Evolutionary conservation across 2,113 vertebrate species (phyloP).

Genomic region (Tetraodon nigroviridis): DNA sequence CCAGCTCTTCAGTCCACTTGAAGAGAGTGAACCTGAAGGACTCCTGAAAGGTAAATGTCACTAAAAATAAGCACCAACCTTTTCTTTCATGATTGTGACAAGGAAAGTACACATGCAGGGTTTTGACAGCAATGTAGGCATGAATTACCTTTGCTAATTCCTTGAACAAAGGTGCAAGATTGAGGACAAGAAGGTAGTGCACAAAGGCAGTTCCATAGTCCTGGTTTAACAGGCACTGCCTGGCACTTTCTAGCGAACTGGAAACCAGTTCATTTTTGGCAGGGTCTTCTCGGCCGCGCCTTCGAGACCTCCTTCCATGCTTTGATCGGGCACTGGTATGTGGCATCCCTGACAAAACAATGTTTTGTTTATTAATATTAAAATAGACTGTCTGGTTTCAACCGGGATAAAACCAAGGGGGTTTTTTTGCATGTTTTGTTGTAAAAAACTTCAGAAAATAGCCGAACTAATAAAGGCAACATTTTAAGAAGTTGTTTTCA

Average conservation of each 20-base stretch:
- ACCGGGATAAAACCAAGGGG: too few relatives aligned
- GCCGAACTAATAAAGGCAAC: not conserved
- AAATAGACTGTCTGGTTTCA: not conserved
- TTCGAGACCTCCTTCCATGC: slow-evolving; percentile 57
- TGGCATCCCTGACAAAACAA: slow-evolving; percentile 61
- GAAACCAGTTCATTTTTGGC: slow-evolving; percentile 83
- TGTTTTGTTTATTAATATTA: not conserved
- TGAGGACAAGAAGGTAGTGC: slow-evolving; percentile 91
- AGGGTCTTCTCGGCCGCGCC: slow-evolving; percentile 67
- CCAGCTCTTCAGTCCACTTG: slow-evolving; percentile 92
- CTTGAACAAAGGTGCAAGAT: slow-evolving; percentile 87
- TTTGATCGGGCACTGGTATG: slow-evolving; percentile 62
- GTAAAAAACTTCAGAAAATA: too few relatives aligned
- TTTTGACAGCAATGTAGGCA: slow-evolving; percentile 1
- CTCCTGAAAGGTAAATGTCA: slow-evolving; percentile 72
- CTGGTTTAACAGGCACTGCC: slow-evolving; percentile 83
- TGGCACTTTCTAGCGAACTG: slow-evolving; percentile 87
- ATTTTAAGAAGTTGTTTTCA: not conserved
- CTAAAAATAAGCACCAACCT: not conserved
- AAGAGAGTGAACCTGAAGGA: slow-evolving; percentile 93
- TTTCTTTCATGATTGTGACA: slow-evolving; percentile 3
- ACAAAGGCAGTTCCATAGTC: slow-evolving; percentile 95
- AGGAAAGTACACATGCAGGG: not conserved
- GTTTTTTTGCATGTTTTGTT: too few relatives aligned
- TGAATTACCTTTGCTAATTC: slow-evolving; percentile 68